Evolutionary conservation across 2,113 vertebrate genomes (phyloP).

Genomic region (Chaetorhynchus papuensis): DNA sequence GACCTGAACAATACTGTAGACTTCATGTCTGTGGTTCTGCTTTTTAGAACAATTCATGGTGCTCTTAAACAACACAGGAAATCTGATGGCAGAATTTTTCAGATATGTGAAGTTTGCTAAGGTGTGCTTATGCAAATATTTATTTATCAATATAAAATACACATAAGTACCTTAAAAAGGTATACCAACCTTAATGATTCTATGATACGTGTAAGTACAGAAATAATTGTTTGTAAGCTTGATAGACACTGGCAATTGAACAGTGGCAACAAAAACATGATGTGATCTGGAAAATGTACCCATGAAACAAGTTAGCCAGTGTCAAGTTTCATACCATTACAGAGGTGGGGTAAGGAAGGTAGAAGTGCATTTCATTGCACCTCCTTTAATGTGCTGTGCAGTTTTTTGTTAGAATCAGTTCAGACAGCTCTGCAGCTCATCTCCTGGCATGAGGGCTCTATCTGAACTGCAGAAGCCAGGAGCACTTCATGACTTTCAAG

Average conservation of each 20-base stretch:
- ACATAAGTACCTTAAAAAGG: background rate
- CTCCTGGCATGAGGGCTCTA: background rate
- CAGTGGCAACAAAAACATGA: background rate
- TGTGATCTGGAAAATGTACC: background rate
- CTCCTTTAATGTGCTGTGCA: background rate
- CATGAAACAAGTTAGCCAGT: background rate
- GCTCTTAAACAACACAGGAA: background rate
- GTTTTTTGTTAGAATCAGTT: background rate
- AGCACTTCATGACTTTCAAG: background rate
- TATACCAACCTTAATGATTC: background rate
- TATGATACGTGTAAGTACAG: background rate
- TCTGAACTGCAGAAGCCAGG: background rate
- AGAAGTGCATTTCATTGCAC: background rate
- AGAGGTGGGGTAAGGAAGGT: background rate
- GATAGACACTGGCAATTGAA: background rate
- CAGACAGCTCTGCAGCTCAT: background rate
- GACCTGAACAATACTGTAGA: background rate
- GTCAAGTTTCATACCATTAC: background rate
- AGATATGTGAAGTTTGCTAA: background rate
- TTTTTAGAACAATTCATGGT: background rate
- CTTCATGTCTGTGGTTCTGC: background rate
- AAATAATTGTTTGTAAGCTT: background rate
- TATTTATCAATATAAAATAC: background rate
- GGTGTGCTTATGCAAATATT: background rate
- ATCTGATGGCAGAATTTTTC: background rate